Conservation (phyloP, 1,140 invertebrate genomes). For the Penaeus vannamei region DNA sequence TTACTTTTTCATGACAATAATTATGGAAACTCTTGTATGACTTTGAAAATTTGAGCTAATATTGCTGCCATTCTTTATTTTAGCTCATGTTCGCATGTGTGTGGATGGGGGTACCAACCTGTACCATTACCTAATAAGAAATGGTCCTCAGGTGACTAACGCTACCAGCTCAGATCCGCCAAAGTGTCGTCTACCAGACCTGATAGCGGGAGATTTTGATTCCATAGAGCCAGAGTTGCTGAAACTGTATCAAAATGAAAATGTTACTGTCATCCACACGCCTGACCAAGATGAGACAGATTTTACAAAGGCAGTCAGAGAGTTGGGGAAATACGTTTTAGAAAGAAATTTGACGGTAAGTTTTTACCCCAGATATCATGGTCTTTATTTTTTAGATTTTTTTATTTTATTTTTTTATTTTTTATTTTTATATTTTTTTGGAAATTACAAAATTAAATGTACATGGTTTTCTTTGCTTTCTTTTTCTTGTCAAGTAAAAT, state of each 20-base stretch:
- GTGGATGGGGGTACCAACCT: constrained; percentile 44
- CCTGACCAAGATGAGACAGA: constrained; percentile 56
- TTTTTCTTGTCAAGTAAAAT: too few species aligned
- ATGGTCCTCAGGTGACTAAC: not conserved
- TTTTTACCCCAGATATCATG: not conserved
- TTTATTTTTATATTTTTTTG: too few species aligned
- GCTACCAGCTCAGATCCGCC: not conserved
- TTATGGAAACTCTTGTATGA: too few species aligned
- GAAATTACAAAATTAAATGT: too few species aligned
- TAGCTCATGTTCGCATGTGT: constrained; percentile 35
- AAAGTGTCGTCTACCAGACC: constrained; percentile 36
- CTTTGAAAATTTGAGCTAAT: too few species aligned
- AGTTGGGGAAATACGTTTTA: not conserved
- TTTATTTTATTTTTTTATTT: too few species aligned
- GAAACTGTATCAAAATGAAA: constrained; percentile 13
- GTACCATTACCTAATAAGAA: constrained; percentile 22
- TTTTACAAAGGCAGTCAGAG: constrained; percentile 47
- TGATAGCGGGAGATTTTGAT: constrained; percentile 55
- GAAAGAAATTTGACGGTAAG: constrained; percentile 37
- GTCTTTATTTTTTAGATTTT: too few species aligned
- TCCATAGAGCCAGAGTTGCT: constrained; percentile 38
- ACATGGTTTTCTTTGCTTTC: too few species aligned
- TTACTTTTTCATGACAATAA: not conserved
- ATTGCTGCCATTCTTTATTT: not conserved
- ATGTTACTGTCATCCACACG: constrained; percentile 39